phyloP scores from a whole-genome alignment of 2,113 vertebrate species.

The Penelope pileata region DNA sequence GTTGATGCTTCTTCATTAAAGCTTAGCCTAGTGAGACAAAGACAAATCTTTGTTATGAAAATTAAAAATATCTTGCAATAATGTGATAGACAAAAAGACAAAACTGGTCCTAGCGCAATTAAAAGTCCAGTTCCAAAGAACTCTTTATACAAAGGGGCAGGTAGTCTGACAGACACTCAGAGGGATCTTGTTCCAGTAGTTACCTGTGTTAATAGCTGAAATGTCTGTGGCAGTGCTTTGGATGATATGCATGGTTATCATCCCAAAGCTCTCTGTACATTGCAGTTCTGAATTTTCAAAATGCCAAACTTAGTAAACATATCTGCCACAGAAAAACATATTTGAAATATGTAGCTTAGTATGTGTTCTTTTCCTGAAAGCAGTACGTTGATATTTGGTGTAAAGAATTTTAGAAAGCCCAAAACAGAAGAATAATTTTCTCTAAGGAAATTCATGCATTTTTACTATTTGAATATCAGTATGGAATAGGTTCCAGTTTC shows the following conservation, averaged over 20 bases:
- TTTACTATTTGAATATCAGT: neutral
- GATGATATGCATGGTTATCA: neutral
- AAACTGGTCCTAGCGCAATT: constrained; percentile 10
- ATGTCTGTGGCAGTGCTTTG: neutral
- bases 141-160: neutral
- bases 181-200: neutral
- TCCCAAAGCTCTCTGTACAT: neutral
- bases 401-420: neutral
- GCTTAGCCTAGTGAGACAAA: constrained; percentile 78
- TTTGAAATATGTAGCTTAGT: neutral
- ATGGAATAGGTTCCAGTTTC: neutral
- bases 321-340: neutral
- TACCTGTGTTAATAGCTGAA: neutral
- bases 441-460: neutral
- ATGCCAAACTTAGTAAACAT: neutral
- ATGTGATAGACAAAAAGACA: constrained; percentile 9
- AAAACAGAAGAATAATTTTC: neutral
- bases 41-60: constrained; percentile 48
- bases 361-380: neutral
- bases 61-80: constrained; percentile 37
- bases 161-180: neutral
- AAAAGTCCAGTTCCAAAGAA: constrained; percentile 2
- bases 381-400: neutral
- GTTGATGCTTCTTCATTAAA: constrained; percentile 89
- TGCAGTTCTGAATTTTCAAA: neutral